These are phyloP conservation scores for Heliconius ismenius DNA, from an alignment of 2,888 invertebrate species.

Conservation along the genomic window DNA sequence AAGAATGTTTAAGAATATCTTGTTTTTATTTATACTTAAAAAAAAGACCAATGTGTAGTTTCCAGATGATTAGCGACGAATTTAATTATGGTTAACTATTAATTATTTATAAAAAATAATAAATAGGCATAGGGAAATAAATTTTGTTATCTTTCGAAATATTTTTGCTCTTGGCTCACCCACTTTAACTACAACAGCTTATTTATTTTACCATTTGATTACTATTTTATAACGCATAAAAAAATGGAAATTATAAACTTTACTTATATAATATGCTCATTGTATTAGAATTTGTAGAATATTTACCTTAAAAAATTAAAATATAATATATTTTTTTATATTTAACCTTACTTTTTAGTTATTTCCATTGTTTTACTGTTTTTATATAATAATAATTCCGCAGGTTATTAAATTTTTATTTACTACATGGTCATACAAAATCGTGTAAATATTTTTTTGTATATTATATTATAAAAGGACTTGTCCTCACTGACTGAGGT, in stretches of 20 bases:
- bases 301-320: not conserved
- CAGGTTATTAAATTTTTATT: not conserved
- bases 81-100: too few species aligned
- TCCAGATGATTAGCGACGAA: too few species aligned
- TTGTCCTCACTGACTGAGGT: too few species aligned
- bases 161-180: not conserved
- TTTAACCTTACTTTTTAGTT: not conserved
- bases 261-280: not conserved
- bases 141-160: not conserved
- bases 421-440: not conserved
- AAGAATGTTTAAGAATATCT: too few species aligned
- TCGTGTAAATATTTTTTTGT: not conserved
- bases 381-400: not conserved
- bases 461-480: too few species aligned
- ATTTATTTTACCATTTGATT: not conserved
- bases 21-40: too few species aligned
- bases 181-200: not conserved
- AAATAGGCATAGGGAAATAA: too few species aligned
- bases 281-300: not conserved
- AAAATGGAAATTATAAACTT: slow-evolving; percentile 1
- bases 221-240: not conserved
- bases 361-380: not conserved
- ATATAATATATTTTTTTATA: too few species aligned
- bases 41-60: too few species aligned
- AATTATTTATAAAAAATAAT: too few species aligned